Base-by-base conservation (phyloP, 2,797 vertebrate species). In the Myotis pilosus region DNA sequence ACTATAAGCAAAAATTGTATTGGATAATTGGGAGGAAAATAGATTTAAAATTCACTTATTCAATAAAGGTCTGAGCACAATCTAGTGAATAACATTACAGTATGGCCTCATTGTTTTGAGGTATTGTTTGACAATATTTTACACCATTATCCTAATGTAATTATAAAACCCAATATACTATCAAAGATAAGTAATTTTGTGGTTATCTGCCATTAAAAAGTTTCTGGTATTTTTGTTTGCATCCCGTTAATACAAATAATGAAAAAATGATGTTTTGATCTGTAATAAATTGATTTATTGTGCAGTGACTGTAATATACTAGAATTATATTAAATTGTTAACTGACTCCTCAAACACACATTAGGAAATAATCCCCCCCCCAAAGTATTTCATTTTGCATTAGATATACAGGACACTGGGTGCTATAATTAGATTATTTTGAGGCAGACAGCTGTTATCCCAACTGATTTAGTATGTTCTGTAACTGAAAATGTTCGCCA, bases 401-500 rank as follows among this genome's bases (percentile, higher is more conserved):
- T 96, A 96, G 87, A 80, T 94, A 71, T 84, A 90, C 92, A 97
- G 93, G 88, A 91, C 81, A 88, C 85, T 91, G 95, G 95, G 96
- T 97, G 95, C 95, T 97, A 97, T 93, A 94, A 94, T 96, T 95
- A 97, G 89, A 95, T 93, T 89, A 87, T 94, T 96, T 94, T 92
- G 95, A 95, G 94, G 95, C 95, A 97, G 95, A 96, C 76, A 96
- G 96, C 91, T 93, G 69, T 96, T 95, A 96, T 28, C 82, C 88
- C 94, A 91, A 30, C 74, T 94, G 94, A 95, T 89, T 92, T 96
- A 96, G 95, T 95, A 88, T 96, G 89, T 95, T 96, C 95, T 97
- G 94, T 97, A 97, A 97, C 92, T 93, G 91, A 95, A 96, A 97
- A 95, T 96, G 97, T 96, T 97, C 94, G 93, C 94, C 95, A 95